Conservation (phyloP, 2,888 invertebrate genomes). For the Sepiola atlantica region DNA sequence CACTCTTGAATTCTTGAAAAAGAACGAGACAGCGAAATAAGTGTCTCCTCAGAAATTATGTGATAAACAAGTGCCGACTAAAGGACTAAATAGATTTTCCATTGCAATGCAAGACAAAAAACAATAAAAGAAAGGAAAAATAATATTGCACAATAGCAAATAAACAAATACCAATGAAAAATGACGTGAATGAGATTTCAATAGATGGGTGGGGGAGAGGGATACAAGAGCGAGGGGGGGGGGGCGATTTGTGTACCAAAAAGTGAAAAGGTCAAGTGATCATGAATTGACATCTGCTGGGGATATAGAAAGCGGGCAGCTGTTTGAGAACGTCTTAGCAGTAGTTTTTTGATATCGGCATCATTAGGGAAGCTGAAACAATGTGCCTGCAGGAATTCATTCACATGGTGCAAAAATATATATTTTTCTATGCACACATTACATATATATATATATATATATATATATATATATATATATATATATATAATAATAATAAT, state of each 20-base stretch:
- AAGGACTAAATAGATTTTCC: background rate
- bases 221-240: background rate
- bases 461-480: no score
- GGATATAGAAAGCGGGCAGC: background rate
- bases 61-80: background rate
- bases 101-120: background rate
- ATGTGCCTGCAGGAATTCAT: background rate
- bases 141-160: background rate
- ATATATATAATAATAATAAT: no score
- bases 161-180: constrained; percentile 14
- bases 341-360: background rate
- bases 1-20: background rate
- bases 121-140: background rate
- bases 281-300: constrained; percentile 4
- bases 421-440: no score
- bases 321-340: background rate
- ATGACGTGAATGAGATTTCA: constrained; percentile 14
- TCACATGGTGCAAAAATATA: background rate
- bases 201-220: background rate
- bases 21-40: background rate
- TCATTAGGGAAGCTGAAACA: constrained; percentile 17
- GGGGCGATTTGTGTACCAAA: background rate
- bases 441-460: no score
- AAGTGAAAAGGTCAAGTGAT: constrained; percentile 19
- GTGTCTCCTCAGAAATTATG: constrained; percentile 32